Conservation (phyloP, 2,797 vertebrate species). For the Gorsachius magnificus region DNA sequence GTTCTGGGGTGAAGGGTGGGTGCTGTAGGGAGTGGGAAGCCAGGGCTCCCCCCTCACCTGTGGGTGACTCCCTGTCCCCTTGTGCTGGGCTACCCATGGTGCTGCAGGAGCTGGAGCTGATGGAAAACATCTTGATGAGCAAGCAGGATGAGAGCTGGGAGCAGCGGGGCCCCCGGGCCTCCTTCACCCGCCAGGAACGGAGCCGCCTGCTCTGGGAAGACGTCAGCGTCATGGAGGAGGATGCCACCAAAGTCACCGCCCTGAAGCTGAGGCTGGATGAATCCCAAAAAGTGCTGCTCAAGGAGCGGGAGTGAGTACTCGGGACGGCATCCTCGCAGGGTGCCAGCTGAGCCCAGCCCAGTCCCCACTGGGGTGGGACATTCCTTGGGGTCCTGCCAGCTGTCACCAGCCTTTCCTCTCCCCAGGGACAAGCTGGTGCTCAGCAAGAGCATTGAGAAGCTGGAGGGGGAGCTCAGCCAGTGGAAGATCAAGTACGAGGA, state of each 20-base stretch:
- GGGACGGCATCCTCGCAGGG: fast-evolving
- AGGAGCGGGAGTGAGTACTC: constrained; percentile 87
- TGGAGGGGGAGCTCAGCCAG: constrained; percentile 91
- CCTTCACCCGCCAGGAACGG: constrained; percentile 86
- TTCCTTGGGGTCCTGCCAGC: background rate
- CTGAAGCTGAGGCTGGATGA: constrained; percentile 91
- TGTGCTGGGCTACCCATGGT: background rate
- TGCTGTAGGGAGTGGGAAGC: background rate
- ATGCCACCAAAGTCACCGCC: constrained; percentile 87
- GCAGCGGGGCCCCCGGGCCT: constrained; percentile 75
- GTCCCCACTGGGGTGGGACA: fast-evolving
- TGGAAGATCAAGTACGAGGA: constrained; percentile 97
- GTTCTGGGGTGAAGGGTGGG: background rate
- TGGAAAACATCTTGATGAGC: constrained; percentile 82
- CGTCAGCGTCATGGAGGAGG: constrained; percentile 81
- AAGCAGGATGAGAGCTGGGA: constrained; percentile 87
- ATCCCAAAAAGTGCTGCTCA: constrained; percentile 91
- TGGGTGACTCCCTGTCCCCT: background rate
- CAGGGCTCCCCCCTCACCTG: background rate
- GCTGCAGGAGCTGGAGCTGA: constrained; percentile 85
- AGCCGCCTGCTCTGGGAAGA: constrained; percentile 91
- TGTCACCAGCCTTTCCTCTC: background rate
- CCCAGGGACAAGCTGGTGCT: constrained; percentile 90
- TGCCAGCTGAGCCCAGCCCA: fast-evolving
- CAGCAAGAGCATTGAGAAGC: constrained; percentile 91